Conservation (phyloP, 2,888 invertebrate species). For the Noctua comes region DNA sequence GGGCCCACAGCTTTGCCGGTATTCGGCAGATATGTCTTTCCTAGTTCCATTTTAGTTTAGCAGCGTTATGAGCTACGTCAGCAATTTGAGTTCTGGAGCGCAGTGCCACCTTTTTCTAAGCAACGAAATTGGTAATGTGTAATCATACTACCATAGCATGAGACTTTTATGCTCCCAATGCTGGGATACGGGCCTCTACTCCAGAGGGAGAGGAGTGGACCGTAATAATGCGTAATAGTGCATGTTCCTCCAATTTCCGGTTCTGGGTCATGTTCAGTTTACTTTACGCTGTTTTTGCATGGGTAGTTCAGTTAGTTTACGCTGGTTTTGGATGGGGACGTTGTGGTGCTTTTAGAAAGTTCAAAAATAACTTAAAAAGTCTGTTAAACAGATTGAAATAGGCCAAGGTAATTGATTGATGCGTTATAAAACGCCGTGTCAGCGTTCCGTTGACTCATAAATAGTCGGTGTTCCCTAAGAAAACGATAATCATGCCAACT, state of each 20-base stretch:
- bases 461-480: slow-evolving; percentile 30
- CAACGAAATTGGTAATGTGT: not conserved
- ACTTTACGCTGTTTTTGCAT: not conserved
- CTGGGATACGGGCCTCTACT: not conserved
- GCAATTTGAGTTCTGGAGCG: too few species aligned
- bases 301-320: too few species aligned
- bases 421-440: slow-evolving; percentile 9
- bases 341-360: not conserved
- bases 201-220: not conserved
- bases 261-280: not conserved
- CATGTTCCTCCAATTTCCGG: not conserved
- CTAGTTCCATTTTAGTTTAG: too few species aligned
- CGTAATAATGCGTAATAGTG: not conserved
- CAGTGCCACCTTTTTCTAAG: not conserved
- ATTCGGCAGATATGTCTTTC: too few species aligned
- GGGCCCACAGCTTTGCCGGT: too few species aligned
- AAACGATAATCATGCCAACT: slow-evolving; percentile 11
- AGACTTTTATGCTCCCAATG: not conserved
- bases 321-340: not conserved
- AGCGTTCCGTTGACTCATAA: slow-evolving; percentile 19
- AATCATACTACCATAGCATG: not conserved
- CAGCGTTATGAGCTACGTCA: too few species aligned
- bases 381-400: slow-evolving; percentile 12
- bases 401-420: slow-evolving; percentile 26
- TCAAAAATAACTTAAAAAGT: not conserved